Evolutionary conservation across 2,797 vertebrate genomes (phyloP).

Genomic region (Hozukius guyotensis): DNA sequence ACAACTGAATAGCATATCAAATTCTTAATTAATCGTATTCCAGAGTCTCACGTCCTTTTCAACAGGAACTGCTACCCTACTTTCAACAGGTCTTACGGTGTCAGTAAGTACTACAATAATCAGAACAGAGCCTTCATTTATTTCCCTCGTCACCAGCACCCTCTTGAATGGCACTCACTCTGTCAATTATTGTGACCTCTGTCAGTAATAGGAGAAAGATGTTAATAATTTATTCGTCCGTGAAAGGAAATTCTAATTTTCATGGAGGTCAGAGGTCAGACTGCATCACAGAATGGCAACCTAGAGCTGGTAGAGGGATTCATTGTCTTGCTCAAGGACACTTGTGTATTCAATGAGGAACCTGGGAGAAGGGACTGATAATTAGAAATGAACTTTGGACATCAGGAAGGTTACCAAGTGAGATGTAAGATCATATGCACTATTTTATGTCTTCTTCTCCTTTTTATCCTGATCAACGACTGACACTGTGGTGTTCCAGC

Average conservation of each 20-base stretch:
- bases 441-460: neutral
- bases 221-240: conserved; percentile 48
- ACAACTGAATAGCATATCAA: conserved; percentile 6
- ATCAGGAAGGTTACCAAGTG: conserved; percentile 7
- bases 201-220: conserved; percentile 31
- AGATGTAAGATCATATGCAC: neutral
- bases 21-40: conserved; percentile 19
- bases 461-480: neutral
- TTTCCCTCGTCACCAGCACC: conserved; percentile 19
- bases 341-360: conserved; percentile 17
- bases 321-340: conserved; percentile 29
- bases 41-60: conserved; percentile 5
- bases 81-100: conserved; percentile 3
- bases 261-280: conserved; percentile 36
- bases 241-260: conserved; percentile 27
- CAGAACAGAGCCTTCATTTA: conserved; percentile 26
- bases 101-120: neutral
- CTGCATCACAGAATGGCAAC: neutral
- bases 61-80: neutral
- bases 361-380: neutral
- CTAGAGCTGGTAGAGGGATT: neutral
- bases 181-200: conserved; percentile 42
- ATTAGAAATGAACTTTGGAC: neutral
- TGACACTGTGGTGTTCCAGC: neutral
- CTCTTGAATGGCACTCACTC: conserved; percentile 16